Evolutionary conservation across 2,113 vertebrate genomes (phyloP).

Genomic region (Ageneiosus marmoratus): DNA sequence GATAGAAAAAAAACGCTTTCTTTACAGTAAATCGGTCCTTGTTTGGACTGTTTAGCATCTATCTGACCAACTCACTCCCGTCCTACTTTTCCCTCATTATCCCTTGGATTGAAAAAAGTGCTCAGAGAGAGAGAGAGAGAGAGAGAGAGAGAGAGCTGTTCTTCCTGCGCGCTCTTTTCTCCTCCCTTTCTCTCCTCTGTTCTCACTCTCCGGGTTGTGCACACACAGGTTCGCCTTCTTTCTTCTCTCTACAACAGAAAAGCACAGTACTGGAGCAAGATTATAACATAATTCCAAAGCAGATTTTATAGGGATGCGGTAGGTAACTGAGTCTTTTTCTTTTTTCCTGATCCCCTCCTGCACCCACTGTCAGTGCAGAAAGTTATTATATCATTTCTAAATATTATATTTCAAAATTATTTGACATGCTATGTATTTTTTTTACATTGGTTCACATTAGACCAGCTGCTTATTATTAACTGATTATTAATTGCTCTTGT

Average conservation of each 20-base stretch:
- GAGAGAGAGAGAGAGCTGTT: conserved; percentile 47
- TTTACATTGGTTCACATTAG: background rate
- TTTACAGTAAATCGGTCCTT: background rate
- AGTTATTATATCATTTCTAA: background rate
- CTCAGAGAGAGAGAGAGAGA: conserved; percentile 6
- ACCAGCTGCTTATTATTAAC: background rate
- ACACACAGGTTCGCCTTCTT: too few species aligned
- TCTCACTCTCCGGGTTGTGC: conserved; percentile 13
- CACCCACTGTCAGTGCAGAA: background rate
- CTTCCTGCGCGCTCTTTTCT: conserved; percentile 9
- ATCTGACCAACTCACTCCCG: conserved; percentile 13
- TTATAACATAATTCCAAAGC: too few species aligned
- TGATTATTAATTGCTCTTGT: background rate
- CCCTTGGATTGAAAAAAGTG: conserved; percentile 40
- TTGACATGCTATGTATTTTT: background rate
- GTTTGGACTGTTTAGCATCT: background rate
- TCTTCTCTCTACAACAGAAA: too few species aligned
- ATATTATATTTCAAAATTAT: background rate
- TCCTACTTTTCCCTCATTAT: conserved; percentile 37
- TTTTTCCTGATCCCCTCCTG: background rate
- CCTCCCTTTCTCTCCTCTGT: conserved; percentile 46
- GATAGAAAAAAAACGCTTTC: background rate
- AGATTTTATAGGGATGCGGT: too few species aligned
- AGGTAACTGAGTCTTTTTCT: too few species aligned
- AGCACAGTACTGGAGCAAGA: too few species aligned